Evolutionary conservation across 2,113 vertebrate genomes (phyloP).

Genomic region (Toxotes chatareus): DNA sequence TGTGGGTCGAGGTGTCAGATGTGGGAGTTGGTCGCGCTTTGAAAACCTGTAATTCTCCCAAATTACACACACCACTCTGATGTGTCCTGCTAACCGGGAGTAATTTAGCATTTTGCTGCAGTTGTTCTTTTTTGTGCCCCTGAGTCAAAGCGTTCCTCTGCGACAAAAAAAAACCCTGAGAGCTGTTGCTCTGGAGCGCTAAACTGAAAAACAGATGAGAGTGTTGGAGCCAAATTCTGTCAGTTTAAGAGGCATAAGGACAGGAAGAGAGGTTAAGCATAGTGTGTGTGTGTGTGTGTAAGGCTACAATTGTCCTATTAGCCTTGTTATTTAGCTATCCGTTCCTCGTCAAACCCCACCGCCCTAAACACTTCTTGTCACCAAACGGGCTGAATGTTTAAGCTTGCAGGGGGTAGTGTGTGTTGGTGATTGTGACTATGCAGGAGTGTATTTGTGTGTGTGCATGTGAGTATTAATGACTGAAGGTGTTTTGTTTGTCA

Average conservation of each 20-base stretch:
- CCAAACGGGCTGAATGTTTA: slow-evolving; percentile 24
- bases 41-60: slow-evolving; percentile 63
- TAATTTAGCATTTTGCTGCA: slow-evolving; percentile 57
- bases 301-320: slow-evolving; percentile 61
- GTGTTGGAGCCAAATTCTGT: slow-evolving; percentile 44
- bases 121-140: slow-evolving; percentile 4
- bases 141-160: slow-evolving; percentile 50
- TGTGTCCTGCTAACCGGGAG: slow-evolving; percentile 20
- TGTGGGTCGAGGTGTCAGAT: slow-evolving; percentile 51
- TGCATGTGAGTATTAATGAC: neutral
- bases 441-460: neutral
- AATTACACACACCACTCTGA: slow-evolving; percentile 53
- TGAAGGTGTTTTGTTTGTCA: slow-evolving; percentile 26
- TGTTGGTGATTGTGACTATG: neutral
- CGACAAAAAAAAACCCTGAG: slow-evolving; percentile 36
- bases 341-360: slow-evolving; percentile 71
- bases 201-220: slow-evolving; percentile 57
- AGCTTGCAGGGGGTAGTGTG: neutral
- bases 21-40: slow-evolving; percentile 37
- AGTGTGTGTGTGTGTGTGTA: slow-evolving; percentile 16
- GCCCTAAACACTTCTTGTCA: slow-evolving; percentile 73
- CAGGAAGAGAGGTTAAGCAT: slow-evolving; percentile 42
- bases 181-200: slow-evolving; percentile 40
- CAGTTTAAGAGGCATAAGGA: slow-evolving; percentile 38
- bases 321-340: slow-evolving; percentile 68